A percentile compares a stretch with the other conserved stretches of the same genome.
These are phyloP conservation scores for Selene dorsalis DNA, from an alignment of 2,797 vertebrate species.

Conservation along the genomic window DNA sequence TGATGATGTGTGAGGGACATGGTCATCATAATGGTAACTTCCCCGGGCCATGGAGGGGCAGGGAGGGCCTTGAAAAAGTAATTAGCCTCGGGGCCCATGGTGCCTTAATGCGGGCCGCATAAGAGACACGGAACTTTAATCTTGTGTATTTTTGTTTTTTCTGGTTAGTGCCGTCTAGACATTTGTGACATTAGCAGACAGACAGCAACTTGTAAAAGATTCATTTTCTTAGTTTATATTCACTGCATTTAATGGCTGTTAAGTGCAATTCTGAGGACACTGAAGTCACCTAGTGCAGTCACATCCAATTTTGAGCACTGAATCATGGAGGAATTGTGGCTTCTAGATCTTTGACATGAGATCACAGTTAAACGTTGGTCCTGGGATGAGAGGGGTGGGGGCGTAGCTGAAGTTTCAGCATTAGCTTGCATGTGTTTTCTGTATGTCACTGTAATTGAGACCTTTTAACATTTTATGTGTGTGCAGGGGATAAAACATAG, in stretches of 20 bases:
- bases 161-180: background rate
- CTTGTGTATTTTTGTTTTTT: background rate
- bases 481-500: conserved; percentile 32
- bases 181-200: background rate
- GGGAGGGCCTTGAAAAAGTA: too few relatives aligned
- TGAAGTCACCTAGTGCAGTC: background rate
- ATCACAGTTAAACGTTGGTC: background rate
- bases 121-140: background rate
- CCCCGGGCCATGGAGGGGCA: too few relatives aligned
- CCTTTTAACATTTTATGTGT: conserved; percentile 59
- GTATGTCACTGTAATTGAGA: conserved; percentile 49
- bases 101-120: too few relatives aligned
- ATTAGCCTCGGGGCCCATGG: too few relatives aligned
- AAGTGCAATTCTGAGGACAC: background rate
- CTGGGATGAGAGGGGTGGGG: background rate
- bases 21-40: too few relatives aligned
- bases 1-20: too few relatives aligned
- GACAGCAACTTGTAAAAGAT: background rate
- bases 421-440: background rate
- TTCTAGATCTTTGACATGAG: conserved; percentile 13
- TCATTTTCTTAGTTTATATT: background rate
- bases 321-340: background rate
- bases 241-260: background rate
- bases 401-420: background rate
- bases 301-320: background rate